Percentiles rank a stretch among this genome's conserved stretches.
Conservation (phyloP, 2,888 invertebrate species). For the Agrenia bidenticulata region DNA sequence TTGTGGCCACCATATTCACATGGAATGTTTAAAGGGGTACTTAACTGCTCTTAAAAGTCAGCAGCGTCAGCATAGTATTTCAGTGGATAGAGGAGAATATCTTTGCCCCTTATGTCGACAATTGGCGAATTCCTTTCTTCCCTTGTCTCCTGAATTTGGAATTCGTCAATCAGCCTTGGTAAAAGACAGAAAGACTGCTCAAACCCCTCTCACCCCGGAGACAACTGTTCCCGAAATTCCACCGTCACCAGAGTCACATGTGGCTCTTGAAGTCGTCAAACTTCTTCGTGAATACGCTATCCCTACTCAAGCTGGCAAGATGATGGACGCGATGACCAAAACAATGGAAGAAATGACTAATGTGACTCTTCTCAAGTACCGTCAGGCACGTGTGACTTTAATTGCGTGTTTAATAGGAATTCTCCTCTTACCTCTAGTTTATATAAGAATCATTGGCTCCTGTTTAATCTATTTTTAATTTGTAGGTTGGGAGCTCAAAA, state of each 20-base stretch:
- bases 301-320: constrained; percentile 55
- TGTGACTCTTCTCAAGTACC: constrained; percentile 78
- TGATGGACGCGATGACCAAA: constrained; percentile 85
- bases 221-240: constrained; percentile 50
- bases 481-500: constrained; percentile 61
- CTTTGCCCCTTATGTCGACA: constrained; percentile 69
- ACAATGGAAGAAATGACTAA: constrained; percentile 93
- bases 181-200: constrained; percentile 46
- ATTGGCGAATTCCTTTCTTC: constrained; percentile 85
- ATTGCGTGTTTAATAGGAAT: background rate
- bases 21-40: constrained; percentile 90
- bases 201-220: constrained; percentile 47
- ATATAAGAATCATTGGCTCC: background rate
- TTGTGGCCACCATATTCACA: constrained; percentile 95
- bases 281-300: constrained; percentile 52
- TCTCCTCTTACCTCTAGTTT: background rate
- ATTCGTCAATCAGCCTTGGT: constrained; percentile 51
- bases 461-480: too few species aligned
- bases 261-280: constrained; percentile 51
- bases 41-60: constrained; percentile 78
- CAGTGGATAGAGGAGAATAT: constrained; percentile 60
- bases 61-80: constrained; percentile 72
- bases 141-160: constrained; percentile 55
- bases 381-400: constrained; percentile 58
- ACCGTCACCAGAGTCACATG: constrained; percentile 49